A percentile compares a stretch with the other conserved stretches of the same genome.
Evolutionary conservation across 2,888 invertebrate species (phyloP).

Genomic region (Chirona hameri): DNA sequence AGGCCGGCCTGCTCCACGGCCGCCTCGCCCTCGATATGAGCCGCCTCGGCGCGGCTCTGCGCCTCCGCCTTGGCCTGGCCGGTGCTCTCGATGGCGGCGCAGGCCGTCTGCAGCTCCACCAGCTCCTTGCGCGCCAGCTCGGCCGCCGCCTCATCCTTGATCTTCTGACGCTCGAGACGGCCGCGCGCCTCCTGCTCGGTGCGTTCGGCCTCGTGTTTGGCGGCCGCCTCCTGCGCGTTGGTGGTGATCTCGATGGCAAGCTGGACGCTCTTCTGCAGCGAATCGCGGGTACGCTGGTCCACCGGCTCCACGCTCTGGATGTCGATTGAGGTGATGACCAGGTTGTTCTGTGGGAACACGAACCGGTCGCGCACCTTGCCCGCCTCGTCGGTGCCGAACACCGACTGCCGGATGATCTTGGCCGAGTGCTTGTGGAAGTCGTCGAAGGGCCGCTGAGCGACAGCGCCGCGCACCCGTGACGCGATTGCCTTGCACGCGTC

Average conservation of each 20-base stretch:
- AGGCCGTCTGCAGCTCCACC: slow-evolving; percentile 49
- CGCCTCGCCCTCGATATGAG: slow-evolving; percentile 52
- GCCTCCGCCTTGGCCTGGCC: slow-evolving; percentile 55
- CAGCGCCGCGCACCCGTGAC: slow-evolving; percentile 51
- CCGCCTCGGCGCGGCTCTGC: slow-evolving; percentile 50
- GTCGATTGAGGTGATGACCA: slow-evolving; percentile 52
- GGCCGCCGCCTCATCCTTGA: slow-evolving; percentile 52
- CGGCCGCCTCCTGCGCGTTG: slow-evolving; percentile 53
- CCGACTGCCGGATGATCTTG: slow-evolving; percentile 50
- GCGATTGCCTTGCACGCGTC: slow-evolving; percentile 54
- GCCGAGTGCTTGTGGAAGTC: slow-evolving; percentile 55
- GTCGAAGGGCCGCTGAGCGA: slow-evolving; percentile 52
- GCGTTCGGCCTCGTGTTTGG: slow-evolving; percentile 53
- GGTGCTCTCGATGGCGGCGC: slow-evolving; percentile 52
- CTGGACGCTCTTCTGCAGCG: slow-evolving; percentile 53
- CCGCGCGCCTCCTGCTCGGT: slow-evolving; percentile 53
- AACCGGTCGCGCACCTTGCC: slow-evolving; percentile 48
- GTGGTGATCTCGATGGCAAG: slow-evolving; percentile 55
- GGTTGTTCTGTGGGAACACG: slow-evolving; percentile 50
- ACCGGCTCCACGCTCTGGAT: slow-evolving; percentile 54
- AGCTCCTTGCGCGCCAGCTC: slow-evolving; percentile 49
- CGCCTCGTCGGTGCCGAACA: slow-evolving; percentile 51
- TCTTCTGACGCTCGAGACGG: slow-evolving; percentile 51
- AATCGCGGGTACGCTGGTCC: slow-evolving; percentile 52
- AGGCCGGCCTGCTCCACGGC: slow-evolving; percentile 52